phyloP scores from a whole-genome alignment of 2,113 vertebrate genomes.

The Lepisosteus oculatus region DNA sequence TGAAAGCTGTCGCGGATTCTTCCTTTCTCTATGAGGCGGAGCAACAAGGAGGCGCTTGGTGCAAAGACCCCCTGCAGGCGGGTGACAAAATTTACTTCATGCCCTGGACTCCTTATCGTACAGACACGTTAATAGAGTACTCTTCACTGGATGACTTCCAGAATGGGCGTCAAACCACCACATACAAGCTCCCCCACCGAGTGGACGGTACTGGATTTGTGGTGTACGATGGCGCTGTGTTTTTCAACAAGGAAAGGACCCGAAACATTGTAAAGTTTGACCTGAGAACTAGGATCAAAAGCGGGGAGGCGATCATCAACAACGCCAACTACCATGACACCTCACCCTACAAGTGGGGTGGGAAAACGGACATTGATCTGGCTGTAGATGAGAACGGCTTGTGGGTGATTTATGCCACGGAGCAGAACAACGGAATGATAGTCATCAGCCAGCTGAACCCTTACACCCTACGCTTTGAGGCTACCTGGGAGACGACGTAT shows the following conservation, averaged over 20 bases:
- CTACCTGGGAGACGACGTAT: constrained; percentile 91
- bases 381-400: constrained; percentile 96
- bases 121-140: constrained; percentile 95
- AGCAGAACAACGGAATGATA: constrained; percentile 98
- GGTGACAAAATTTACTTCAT: constrained; percentile 99
- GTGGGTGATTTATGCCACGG: constrained; percentile 98
- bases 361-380: constrained; percentile 97
- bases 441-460: constrained; percentile 97
- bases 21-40: constrained; percentile 96
- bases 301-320: constrained; percentile 97
- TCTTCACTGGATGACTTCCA: constrained; percentile 94
- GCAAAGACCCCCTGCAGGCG: constrained; percentile 97
- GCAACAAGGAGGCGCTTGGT: constrained; percentile 98
- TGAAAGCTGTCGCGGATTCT: constrained; percentile 96
- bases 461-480: constrained; percentile 95
- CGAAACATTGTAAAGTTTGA: constrained; percentile 98
- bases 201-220: constrained; percentile 98
- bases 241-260: constrained; percentile 98
- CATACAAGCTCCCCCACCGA: constrained; percentile 94
- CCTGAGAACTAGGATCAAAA: constrained; percentile 97
- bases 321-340: constrained; percentile 98
- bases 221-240: constrained; percentile 95
- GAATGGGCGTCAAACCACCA: constrained; percentile 87
- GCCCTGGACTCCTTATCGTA: constrained; percentile 98
- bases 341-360: constrained; percentile 96